Conservation (phyloP, 2,888 invertebrate genomes). For the Acanthosepion lycidas region DNA sequence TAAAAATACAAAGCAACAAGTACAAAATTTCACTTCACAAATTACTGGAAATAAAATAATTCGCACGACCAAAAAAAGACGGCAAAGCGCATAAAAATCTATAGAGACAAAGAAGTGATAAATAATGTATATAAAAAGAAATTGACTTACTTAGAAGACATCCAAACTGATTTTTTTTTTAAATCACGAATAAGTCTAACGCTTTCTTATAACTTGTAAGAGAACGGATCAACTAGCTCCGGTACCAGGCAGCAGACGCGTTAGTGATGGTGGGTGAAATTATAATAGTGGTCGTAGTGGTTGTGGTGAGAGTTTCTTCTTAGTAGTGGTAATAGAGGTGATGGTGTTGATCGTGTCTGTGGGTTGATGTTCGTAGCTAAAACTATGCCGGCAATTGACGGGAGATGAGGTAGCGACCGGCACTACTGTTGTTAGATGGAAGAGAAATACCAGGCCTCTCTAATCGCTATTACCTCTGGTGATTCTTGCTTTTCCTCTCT, state of each 20-base stretch:
- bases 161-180: conserved; percentile 22
- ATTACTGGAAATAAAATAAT: no score
- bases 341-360: not conserved
- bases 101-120: not conserved
- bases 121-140: not conserved
- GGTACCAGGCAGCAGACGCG: not conserved
- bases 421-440: not conserved
- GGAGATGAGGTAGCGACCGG: not conserved
- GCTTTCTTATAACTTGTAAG: not conserved
- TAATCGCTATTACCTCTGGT: not conserved
- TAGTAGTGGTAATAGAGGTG: not conserved
- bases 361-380: not conserved
- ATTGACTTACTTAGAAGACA: not conserved
- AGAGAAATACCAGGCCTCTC: not conserved
- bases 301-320: not conserved
- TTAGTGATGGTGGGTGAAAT: not conserved
- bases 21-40: no score
- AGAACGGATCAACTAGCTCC: no score
- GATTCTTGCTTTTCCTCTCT: not conserved
- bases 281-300: not conserved
- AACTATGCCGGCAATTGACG: not conserved
- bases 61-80: not conserved
- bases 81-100: not conserved
- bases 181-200: not conserved
- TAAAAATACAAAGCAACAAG: no score